Percentiles rank a stretch among this genome's conserved stretches.
phyloP scores from a whole-genome alignment of 2,797 vertebrate genomes.

The Chanos chanos region DNA sequence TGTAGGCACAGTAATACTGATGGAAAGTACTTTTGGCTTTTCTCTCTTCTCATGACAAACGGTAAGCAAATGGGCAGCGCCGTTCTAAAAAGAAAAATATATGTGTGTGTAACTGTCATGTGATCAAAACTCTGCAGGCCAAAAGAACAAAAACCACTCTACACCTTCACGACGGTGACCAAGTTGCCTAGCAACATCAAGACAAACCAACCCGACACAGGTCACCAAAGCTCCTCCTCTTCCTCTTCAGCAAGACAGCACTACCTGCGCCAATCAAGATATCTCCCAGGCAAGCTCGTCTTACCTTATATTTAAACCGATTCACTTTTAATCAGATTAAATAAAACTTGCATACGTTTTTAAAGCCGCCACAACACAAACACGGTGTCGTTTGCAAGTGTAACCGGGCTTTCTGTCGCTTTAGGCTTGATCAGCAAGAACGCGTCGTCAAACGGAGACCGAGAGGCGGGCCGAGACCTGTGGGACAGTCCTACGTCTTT shows the following conservation, averaged over 20 bases:
- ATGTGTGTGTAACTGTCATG: not conserved
- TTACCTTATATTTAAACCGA: not conserved
- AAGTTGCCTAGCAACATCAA: slow-evolving; percentile 71
- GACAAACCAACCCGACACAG: slow-evolving; percentile 73
- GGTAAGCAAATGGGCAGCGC: no score
- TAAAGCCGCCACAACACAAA: not conserved
- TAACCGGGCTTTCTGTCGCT: no score
- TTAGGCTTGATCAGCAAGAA: slow-evolving; percentile 89
- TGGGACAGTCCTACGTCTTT: slow-evolving; percentile 79
- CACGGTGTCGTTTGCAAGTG: not conserved
- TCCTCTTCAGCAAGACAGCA: slow-evolving; percentile 85
- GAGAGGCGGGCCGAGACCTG: slow-evolving; percentile 69
- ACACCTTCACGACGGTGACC: slow-evolving; percentile 73
- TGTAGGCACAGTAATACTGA: no score
- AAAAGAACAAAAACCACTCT: slow-evolving; percentile 69
- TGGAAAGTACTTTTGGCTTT: no score
- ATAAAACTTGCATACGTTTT: no score
- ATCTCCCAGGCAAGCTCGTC: slow-evolving; percentile 81
- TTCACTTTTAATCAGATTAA: not conserved
- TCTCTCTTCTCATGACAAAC: no score
- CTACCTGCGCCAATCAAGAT: slow-evolving; percentile 92
- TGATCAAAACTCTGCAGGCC: slow-evolving; percentile 46
- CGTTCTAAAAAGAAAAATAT: not conserved
- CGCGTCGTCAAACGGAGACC: slow-evolving; percentile 70
- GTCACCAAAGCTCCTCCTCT: slow-evolving; percentile 71